A percentile compares a stretch with the other conserved stretches of the same genome.
phyloP scores from a whole-genome alignment of 2,888 invertebrate genomes.

The Nowickia ferox region DNA sequence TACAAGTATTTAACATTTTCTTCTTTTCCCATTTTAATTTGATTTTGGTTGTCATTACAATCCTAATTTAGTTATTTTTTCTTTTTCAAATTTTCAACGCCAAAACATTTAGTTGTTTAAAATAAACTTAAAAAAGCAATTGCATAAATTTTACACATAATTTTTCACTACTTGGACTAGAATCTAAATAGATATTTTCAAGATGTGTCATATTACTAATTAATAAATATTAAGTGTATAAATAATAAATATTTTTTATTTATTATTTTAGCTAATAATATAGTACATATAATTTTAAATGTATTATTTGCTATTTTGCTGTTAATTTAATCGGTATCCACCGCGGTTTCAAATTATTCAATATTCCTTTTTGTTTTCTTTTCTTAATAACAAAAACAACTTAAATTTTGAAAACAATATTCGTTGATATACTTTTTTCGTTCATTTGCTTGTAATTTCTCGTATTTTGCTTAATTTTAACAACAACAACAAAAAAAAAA shows the following conservation, averaged over 20 bases:
- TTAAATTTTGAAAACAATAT: constrained; percentile 59
- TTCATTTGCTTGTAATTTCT: constrained; percentile 31
- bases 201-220: constrained; percentile 2
- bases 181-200: constrained; percentile 49
- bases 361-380: neutral
- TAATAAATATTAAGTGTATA: constrained; percentile 41
- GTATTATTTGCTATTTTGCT: constrained; percentile 52
- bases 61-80: constrained; percentile 10
- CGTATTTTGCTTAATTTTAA: neutral
- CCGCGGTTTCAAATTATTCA: neutral
- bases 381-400: constrained; percentile 44
- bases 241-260: constrained; percentile 28
- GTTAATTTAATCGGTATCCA: constrained; percentile 34
- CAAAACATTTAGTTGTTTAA: constrained; percentile 35
- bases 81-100: constrained; percentile 15
- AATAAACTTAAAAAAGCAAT: constrained; percentile 56
- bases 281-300: neutral
- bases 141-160: constrained; percentile 64
- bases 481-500: neutral
- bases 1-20: constrained; percentile 64
- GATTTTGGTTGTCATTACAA: constrained; percentile 4
- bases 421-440: constrained; percentile 66
- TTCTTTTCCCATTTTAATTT: constrained; percentile 22
- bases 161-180: constrained; percentile 66
- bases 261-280: constrained; percentile 13